A percentile compares a stretch with the other conserved stretches of the same genome.
These are phyloP conservation scores for Tiliacea aurago DNA, from an alignment of 2,888 invertebrate species.

Conservation along the genomic window DNA sequence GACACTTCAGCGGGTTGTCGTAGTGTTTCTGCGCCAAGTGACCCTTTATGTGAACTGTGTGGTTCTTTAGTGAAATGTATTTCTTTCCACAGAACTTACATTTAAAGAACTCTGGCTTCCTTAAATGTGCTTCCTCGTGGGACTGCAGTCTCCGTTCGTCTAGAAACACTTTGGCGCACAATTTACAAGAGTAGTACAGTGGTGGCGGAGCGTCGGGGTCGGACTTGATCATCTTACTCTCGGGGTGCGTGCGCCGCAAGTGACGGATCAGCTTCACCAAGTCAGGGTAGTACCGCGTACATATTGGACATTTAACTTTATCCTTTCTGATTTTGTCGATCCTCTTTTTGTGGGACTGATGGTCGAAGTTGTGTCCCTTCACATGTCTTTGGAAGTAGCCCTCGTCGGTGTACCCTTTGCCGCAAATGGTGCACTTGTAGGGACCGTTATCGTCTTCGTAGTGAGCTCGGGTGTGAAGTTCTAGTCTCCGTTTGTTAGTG, in stretches of 20 bases:
- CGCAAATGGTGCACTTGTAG: constrained; percentile 87
- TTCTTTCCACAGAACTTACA: constrained; percentile 89
- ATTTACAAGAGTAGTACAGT: constrained; percentile 82
- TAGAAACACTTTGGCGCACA: constrained; percentile 86
- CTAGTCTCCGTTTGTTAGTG: constrained; percentile 85
- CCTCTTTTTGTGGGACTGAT: constrained; percentile 83
- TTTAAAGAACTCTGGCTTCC: constrained; percentile 85
- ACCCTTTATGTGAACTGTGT: constrained; percentile 83
- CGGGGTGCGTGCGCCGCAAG: constrained; percentile 85
- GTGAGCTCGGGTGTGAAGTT: constrained; percentile 86
- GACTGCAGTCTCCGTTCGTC: constrained; percentile 80
- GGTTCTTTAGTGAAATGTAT: constrained; percentile 82
- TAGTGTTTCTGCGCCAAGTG: constrained; percentile 84
- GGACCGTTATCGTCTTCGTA: constrained; percentile 89
- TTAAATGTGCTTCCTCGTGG: constrained; percentile 84
- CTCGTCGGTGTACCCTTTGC: constrained; percentile 89
- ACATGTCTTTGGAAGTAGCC: constrained; percentile 86
- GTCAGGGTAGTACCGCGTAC: constrained; percentile 83
- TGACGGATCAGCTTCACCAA: constrained; percentile 86
- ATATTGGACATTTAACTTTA: constrained; percentile 87
- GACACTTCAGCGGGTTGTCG: constrained; percentile 84
- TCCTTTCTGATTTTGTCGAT: constrained; percentile 83
- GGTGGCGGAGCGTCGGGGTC: constrained; percentile 87
- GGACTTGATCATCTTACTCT: constrained; percentile 88
- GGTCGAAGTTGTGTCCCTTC: constrained; percentile 89